Evolutionary conservation across 1,140 invertebrate genomes (phyloP).

Genomic region (Campodea augens): DNA sequence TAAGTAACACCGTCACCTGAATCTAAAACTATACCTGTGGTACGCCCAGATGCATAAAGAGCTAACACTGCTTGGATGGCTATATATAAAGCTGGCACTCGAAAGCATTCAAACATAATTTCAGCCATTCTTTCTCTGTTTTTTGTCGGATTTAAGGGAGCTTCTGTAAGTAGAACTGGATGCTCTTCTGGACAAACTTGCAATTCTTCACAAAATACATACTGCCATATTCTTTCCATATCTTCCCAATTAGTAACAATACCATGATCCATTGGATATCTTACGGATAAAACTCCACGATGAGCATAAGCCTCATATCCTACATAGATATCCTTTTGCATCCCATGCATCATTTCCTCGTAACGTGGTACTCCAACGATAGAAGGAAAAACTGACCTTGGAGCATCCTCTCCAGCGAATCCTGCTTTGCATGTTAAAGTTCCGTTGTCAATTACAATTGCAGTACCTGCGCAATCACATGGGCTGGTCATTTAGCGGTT

Average conservation of each 20-base stretch:
- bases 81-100: conserved; percentile 82
- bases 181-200: conserved; percentile 90
- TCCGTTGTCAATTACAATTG: conserved; percentile 67
- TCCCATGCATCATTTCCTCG: conserved; percentile 89
- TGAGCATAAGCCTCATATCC: conserved; percentile 94
- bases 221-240: conserved; percentile 95
- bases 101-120: conserved; percentile 91
- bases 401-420: conserved; percentile 89
- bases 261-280: conserved; percentile 90
- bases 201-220: conserved; percentile 89
- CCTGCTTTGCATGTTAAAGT: conserved; percentile 95
- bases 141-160: conserved; percentile 78
- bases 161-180: conserved; percentile 77
- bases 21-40: conserved; percentile 82
- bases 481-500: too few species aligned
- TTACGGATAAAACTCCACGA: conserved; percentile 81
- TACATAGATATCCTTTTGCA: conserved; percentile 95
- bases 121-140: conserved; percentile 84
- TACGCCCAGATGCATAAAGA: conserved; percentile 81
- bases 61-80: conserved; percentile 82
- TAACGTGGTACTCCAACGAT: conserved; percentile 82
- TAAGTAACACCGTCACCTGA: conserved; percentile 87
- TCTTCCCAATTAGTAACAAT: conserved; percentile 94
- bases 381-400: conserved; percentile 83
- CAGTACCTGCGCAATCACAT: conserved; percentile 61